Base-by-base conservation (phyloP, 2,797 vertebrate genomes). In the Lutjanus argentimaculatus region DNA sequence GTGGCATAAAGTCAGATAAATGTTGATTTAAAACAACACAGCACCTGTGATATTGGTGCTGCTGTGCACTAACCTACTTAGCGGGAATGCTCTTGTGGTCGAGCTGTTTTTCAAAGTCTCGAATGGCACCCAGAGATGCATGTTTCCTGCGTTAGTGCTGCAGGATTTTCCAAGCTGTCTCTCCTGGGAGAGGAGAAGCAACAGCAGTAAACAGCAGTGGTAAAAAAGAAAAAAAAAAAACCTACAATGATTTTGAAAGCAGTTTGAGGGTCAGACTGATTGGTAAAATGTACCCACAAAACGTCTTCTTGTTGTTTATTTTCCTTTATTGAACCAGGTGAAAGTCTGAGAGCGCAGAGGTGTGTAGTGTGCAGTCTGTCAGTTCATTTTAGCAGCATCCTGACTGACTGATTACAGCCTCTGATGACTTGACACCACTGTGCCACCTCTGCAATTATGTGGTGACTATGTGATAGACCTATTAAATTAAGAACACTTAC, bases 51-150 rank as follows among this genome's bases (percentile, higher is more conserved):
- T 21, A 8, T 3, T 17, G 16, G 6, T 15, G 62, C 21, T 61
- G 77, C 71, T 19, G 7, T n/a, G 21, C 67, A 7, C 15, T 83
- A 77, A 72, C 76, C 79, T 67, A 62, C 64, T 80, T 72, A 69
- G 77, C 16, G 45, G 10, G 36, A 79, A 63, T 0, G 53, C 72
- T 62, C 67, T 13, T 58, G 80, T 43, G 69, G 58, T 62, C 1
- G 69, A 79, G 56, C 67, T 86, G 79, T 80, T 82, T 75, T 61
- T 72, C 69, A 55, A 48, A 72, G 73, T 42, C 48, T 69, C 42
- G 21, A 56, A 19, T 19, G 63, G 68, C 63, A 14, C 77, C 80
- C 78, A 42, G 81, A 77, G 75, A 52, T 55, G 77, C 72, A 40
- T 68, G 68, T 67, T 66, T 73, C 75, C 79, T 81, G 68, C 74